A percentile compares a stretch with the other conserved stretches of the same genome.
Evolutionary conservation across 2,113 vertebrate species (phyloP).

Genomic region (Ophiodon elongatus): DNA sequence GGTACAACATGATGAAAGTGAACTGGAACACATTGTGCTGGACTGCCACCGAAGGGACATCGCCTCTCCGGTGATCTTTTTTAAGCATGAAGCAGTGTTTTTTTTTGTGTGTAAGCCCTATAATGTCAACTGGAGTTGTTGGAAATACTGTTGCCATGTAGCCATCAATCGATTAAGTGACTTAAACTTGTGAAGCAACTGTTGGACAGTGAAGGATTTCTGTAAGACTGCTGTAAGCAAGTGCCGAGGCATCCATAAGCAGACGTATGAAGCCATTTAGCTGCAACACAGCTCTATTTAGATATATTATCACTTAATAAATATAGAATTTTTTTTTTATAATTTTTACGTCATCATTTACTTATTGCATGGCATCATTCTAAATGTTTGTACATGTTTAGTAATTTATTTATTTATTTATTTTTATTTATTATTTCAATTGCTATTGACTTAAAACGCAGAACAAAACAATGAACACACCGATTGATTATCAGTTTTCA

Average conservation of each 20-base stretch:
- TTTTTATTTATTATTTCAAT: background rate
- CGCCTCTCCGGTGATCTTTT: slow-evolving; percentile 75
- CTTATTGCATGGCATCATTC: background rate
- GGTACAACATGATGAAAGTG: slow-evolving; percentile 84
- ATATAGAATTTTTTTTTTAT: background rate
- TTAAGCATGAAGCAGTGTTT: slow-evolving; percentile 75
- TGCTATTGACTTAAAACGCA: background rate
- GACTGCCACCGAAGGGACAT: slow-evolving; percentile 82
- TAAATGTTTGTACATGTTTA: background rate
- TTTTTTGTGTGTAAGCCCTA: slow-evolving; percentile 57
- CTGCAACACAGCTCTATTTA: background rate
- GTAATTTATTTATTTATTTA: background rate
- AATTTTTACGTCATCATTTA: background rate
- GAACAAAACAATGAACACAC: background rate
- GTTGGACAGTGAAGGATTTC: slow-evolving; percentile 47
- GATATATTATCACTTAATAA: background rate
- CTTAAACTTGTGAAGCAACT: slow-evolving; percentile 69
- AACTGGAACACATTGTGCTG: slow-evolving; percentile 84
- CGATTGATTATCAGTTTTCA: background rate
- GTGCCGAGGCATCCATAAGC: slow-evolving; percentile 13
- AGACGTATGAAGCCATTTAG: slow-evolving; percentile 25
- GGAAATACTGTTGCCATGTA: slow-evolving; percentile 64
- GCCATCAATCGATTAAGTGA: slow-evolving; percentile 71
- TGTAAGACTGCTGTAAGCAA: slow-evolving; percentile 55
- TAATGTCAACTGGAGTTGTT: slow-evolving; percentile 55